Base-by-base conservation (phyloP, 2,888 invertebrate species). In the Eupelmus urozonus region DNA sequence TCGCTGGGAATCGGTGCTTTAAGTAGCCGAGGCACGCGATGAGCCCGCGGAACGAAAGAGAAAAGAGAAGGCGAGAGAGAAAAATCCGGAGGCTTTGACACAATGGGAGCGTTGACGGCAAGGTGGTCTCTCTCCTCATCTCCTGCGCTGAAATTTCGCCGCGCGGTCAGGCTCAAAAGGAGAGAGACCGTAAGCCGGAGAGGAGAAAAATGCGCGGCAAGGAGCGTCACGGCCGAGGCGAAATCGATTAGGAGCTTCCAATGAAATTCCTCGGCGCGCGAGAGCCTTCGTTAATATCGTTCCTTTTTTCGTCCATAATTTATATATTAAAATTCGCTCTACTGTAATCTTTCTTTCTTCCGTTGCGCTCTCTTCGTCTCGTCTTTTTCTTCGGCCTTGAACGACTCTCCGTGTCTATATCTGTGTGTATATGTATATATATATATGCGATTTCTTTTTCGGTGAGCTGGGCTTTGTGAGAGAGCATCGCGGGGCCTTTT, bases 221-320 rank as follows among this genome's bases (percentile, higher is more conserved):
- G 76, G 71, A 77, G 66, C 77, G 77, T 77, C 77, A 72, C 77
- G 70, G 75, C 66, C 66, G 74, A 76, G 76, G 71, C 75, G 29
- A 80, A 80, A 80, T 80, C 80, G 80, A 80, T 80, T 80, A 80
- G 80, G 76, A 80, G 76, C 80, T 80, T 76, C 78, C 80, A 80
- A 78, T 76, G 80, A 77, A 79, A 79, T 80, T 78, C 77, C 65
- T 34, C 34, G 34, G 34, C 34, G 34, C 34, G 3, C 34, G 9
- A 34, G n/a, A 2, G 55, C n/a, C 66, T 67, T 75, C 66, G 71
- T 69, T 76, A 80, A 80, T 74, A 65, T 70, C 76, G 63, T 74
- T 70, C 65, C 71, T 71, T 80, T 76, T 55, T 74, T 79, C 73
- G 45, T 80, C 9, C 73, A 74, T 80, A 76, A 80, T 80, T 80